Evolutionary conservation across 2,797 vertebrate species (phyloP).

Genomic region (Hipposideros larvatus): DNA sequence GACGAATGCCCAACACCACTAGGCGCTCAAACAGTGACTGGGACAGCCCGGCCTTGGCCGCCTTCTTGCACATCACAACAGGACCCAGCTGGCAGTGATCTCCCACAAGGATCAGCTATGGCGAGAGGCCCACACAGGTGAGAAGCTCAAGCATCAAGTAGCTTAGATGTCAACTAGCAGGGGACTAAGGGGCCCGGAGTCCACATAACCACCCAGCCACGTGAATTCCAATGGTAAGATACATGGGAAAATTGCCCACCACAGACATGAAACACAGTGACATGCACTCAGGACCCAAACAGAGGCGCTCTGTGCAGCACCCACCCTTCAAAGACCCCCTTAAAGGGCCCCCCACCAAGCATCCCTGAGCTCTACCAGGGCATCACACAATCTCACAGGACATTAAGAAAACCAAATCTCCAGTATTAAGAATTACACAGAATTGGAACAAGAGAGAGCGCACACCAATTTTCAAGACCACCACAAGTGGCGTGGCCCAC

Average conservation of each 20-base stretch:
- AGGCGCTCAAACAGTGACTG: constrained; percentile 98
- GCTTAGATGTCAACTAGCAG: accelerated
- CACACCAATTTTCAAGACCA: background rate
- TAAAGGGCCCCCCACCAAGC: background rate
- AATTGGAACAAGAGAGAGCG: background rate
- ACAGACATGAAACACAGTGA: background rate
- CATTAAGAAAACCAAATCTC: background rate
- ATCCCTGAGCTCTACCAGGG: background rate
- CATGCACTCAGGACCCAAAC: background rate
- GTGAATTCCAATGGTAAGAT: background rate
- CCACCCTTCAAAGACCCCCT: background rate
- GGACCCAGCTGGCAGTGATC: constrained; percentile 99
- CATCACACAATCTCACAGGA: background rate
- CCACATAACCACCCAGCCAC: too few relatives aligned
- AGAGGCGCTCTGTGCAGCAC: background rate
- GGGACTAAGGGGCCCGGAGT: background rate
- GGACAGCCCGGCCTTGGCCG: constrained; percentile 97
- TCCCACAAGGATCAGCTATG: constrained; percentile 97
- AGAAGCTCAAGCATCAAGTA: background rate
- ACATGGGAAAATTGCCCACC: background rate
- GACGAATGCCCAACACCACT: constrained; percentile 98
- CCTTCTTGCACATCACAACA: constrained; percentile 99
- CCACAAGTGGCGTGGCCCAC: constrained; percentile 69
- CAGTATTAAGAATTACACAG: background rate
- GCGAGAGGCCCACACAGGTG: background rate